These are phyloP conservation scores for Malurus alboscapulatus DNA, from an alignment of 2,113 vertebrate species.

Conservation along the genomic window DNA sequence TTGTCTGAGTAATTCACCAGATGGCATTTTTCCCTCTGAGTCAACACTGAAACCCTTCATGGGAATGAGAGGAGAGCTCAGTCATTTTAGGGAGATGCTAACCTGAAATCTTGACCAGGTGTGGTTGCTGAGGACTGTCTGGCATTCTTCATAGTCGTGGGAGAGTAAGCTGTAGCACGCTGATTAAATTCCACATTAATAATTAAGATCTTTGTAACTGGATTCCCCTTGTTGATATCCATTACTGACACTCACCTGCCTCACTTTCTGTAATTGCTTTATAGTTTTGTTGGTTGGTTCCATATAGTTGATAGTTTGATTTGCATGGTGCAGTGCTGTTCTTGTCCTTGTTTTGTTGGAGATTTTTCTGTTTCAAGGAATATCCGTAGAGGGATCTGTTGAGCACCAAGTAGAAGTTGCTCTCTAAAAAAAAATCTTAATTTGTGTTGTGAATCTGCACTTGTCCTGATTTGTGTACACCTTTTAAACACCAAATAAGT, in stretches of 20 bases:
- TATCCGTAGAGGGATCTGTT: background rate
- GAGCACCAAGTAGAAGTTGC: background rate
- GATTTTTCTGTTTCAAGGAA: background rate
- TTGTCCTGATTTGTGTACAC: background rate
- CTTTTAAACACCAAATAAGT: background rate
- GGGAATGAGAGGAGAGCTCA: background rate
- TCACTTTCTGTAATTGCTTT: background rate
- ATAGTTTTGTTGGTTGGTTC: background rate
- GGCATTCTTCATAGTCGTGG: background rate
- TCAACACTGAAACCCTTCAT: background rate
- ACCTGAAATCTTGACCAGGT: background rate
- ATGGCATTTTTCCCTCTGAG: background rate
- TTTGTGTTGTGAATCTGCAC: background rate
- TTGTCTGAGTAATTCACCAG: background rate
- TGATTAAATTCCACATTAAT: constrained; percentile 15
- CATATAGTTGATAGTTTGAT: background rate
- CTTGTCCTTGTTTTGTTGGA: background rate
- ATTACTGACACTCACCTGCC: background rate
- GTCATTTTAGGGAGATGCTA: background rate
- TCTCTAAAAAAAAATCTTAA: background rate
- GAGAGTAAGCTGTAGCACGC: background rate
- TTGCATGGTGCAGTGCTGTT: background rate
- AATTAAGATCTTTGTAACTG: constrained; percentile 14
- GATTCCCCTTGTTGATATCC: background rate
- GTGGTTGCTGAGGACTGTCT: background rate